These are phyloP conservation scores for Heliothis subflexa DNA, from an alignment of 1,140 invertebrate genomes.

Conservation along the genomic window DNA sequence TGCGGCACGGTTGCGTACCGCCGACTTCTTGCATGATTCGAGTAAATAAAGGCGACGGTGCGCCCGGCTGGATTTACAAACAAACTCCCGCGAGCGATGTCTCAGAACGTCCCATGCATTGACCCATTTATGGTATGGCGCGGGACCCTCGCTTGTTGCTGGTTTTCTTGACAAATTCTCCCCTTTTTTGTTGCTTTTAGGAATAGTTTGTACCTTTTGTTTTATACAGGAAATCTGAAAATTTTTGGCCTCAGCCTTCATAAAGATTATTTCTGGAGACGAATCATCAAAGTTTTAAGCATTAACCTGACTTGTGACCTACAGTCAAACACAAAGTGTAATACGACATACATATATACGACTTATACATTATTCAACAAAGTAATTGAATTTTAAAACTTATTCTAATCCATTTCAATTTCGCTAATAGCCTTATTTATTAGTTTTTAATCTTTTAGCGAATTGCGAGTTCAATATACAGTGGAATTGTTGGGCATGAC, in stretches of 20 bases:
- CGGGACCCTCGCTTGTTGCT: conserved; percentile 2
- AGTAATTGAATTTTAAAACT: neutral
- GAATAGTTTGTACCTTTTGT: neutral
- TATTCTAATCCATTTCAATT: conserved; percentile 6
- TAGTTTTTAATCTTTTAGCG: conserved; percentile 40
- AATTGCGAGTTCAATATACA: conserved; percentile 5
- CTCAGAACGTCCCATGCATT: conserved; percentile 78
- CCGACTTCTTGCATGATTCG: conserved; percentile 82
- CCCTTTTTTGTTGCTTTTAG: neutral
- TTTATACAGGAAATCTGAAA: neutral
- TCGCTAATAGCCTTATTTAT: conserved; percentile 39
- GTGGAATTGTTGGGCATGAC: conserved; percentile 22
- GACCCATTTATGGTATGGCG: conserved; percentile 67
- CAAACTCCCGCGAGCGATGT: conserved; percentile 77
- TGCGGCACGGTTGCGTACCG: conserved; percentile 80
- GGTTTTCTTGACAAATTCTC: neutral
- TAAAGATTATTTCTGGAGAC: too few species aligned
- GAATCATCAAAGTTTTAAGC: too few species aligned
- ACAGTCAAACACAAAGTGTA: neutral
- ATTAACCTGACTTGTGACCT: neutral
- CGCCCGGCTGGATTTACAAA: conserved; percentile 80
- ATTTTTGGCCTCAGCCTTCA: too few species aligned
- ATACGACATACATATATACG: neutral
- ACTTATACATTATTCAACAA: neutral
- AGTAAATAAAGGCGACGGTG: conserved; percentile 79